Percentiles rank a stretch among this genome's conserved stretches.
phyloP scores from a whole-genome alignment of 2,888 invertebrate genomes.

The Rhagonycha lutea region DNA sequence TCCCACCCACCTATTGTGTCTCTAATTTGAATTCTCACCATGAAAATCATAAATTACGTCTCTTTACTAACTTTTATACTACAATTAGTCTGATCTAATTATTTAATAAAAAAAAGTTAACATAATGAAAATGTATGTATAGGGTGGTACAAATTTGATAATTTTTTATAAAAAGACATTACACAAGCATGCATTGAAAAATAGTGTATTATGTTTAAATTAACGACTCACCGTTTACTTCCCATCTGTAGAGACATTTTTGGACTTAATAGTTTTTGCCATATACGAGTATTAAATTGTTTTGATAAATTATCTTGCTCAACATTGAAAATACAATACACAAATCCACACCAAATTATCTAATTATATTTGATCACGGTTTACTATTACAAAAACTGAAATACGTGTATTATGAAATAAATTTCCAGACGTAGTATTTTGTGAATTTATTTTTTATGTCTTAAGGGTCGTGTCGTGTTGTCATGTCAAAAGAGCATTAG shows the following conservation, averaged over 20 bases:
- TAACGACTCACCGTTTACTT: too few species aligned
- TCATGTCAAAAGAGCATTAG: slow-evolving; percentile 15
- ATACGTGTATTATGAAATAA: background rate
- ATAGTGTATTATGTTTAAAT: too few species aligned
- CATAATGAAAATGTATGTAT: background rate
- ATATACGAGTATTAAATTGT: too few species aligned
- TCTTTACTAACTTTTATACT: background rate
- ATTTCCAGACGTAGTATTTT: background rate
- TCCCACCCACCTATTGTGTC: background rate
- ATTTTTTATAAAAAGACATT: background rate
- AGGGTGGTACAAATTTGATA: background rate
- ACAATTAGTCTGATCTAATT: background rate
- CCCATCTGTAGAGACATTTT: too few species aligned
- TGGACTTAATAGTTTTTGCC: too few species aligned
- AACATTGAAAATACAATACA: too few species aligned
- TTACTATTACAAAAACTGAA: too few species aligned
- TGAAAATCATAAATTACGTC: background rate
- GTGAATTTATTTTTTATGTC: background rate
- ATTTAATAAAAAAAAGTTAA: background rate
- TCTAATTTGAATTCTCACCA: background rate
- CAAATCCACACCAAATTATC: too few species aligned
- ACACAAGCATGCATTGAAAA: too few species aligned
- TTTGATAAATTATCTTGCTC: too few species aligned
- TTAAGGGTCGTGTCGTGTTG: background rate
- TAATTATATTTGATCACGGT: too few species aligned